Evolutionary conservation across 2,888 invertebrate genomes (phyloP), one percentile per base, ranked within the genome.

Genomic region (Lordiphosa fenestrarum): DNA sequence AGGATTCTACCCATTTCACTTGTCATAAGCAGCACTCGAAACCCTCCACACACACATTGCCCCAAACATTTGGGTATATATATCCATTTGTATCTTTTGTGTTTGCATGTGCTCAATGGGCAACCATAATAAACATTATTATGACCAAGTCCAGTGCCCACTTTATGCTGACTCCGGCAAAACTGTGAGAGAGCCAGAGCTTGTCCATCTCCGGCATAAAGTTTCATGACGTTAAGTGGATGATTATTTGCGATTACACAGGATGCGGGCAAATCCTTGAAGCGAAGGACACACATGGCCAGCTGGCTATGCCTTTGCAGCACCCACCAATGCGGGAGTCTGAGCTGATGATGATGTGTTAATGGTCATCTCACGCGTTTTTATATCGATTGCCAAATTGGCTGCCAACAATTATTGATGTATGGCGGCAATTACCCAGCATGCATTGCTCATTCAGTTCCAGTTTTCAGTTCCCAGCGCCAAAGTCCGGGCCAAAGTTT

Each of bases 161-260:
- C 63, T 76, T 73, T 60, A 60, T 71, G 73, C 69, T 54, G 68
- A 66, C 66, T 80, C 41, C 51, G 37, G 44, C 2, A 35, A 39
- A 38, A 25, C 38, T n/a, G 6, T 15, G 23, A 9, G 23, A 33
- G 25, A 33, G 12, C 19, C 9, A 59, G 60, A 40, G 49, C 39
- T 54, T 63, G 62, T 52, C 46, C 63, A 62, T 62, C 68, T 80
- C 51, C 55, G 77, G 71, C 80, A 83, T 83, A 69, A 78, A 80
- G 83, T 83, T 80, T 80, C 69, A 73, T 68, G 76, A 80, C 69
- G 66, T 69, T 80, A 82, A 80, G 84, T 80, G 84, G 82, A 77
- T 84, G 82, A 80, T 78, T 78, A 78, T 84, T 84, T 84, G 84
- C 82, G 84, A 84, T 80, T 84, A 84, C 82, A 81, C 61, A 66